Conservation (phyloP, 2,113 vertebrate genomes). For the Onychorhynchus coronatus region DNA sequence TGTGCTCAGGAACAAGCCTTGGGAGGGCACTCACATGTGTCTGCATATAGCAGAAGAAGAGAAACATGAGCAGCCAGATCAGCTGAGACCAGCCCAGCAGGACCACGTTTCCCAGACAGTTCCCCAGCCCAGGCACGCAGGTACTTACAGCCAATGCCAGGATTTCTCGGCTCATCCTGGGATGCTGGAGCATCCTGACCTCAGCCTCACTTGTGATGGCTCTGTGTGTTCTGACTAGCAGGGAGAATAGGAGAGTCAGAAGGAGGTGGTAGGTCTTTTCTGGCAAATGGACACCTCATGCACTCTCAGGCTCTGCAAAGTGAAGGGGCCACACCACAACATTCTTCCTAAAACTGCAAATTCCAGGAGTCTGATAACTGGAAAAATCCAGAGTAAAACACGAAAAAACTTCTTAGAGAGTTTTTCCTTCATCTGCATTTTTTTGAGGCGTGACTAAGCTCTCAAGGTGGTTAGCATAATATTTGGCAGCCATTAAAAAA, state of each 20-base stretch:
- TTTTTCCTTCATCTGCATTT: not conserved
- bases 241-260: not conserved
- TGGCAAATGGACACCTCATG: not conserved
- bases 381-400: not conserved
- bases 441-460: not conserved
- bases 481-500: not conserved
- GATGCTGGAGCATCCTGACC: not conserved
- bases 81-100: not conserved
- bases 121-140: accelerated
- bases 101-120: not conserved
- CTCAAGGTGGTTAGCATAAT: not conserved
- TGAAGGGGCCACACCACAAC: not conserved
- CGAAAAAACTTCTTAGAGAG: not conserved
- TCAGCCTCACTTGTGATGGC: not conserved
- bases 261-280: not conserved
- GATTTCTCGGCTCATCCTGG: accelerated
- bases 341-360: not conserved
- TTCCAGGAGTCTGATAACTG: not conserved
- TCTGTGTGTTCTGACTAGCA: accelerated
- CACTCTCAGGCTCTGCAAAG: not conserved
- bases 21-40: not conserved
- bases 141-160: not conserved
- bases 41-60: not conserved
- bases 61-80: not conserved
- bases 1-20: not conserved